phyloP scores from a whole-genome alignment of 2,797 vertebrate genomes.

The Chromobotia macracanthus region DNA sequence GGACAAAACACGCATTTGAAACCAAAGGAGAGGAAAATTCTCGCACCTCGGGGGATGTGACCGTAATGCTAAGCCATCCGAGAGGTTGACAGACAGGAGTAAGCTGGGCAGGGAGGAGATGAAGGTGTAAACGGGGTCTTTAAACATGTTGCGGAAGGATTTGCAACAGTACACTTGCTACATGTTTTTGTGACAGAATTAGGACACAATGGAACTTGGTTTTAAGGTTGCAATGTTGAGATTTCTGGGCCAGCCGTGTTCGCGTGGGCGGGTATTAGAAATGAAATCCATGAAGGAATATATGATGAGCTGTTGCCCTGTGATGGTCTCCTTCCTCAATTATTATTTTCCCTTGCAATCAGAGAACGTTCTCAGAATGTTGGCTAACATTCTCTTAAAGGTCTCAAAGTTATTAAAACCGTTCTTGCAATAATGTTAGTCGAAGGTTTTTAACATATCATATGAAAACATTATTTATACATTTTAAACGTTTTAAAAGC shows the following conservation, averaged over 20 bases:
- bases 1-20: conserved; percentile 57
- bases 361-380: too few relatives aligned
- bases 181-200: conserved; percentile 51
- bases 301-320: conserved; percentile 41
- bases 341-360: conserved; percentile 17
- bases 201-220: conserved; percentile 45
- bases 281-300: conserved; percentile 40
- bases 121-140: conserved; percentile 43
- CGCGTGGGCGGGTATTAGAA: conserved; percentile 32
- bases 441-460: too few relatives aligned
- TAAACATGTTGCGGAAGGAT: conserved; percentile 48
- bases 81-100: conserved; percentile 46
- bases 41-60: conserved; percentile 31
- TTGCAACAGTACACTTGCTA: conserved; percentile 39
- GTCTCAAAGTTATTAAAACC: too few relatives aligned
- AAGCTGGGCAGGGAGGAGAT: conserved; percentile 39
- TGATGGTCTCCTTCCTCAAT: conserved; percentile 19
- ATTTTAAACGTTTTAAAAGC: too few relatives aligned
- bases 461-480: too few relatives aligned
- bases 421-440: too few relatives aligned
- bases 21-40: conserved; percentile 5
- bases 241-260: conserved; percentile 34
- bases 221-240: conserved; percentile 26
- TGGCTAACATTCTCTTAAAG: too few relatives aligned
- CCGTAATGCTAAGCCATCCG: conserved; percentile 33